A percentile compares a stretch with the other conserved stretches of the same genome.
phyloP scores from a whole-genome alignment of 2,888 invertebrate species.

The Acrobasis suavella region DNA sequence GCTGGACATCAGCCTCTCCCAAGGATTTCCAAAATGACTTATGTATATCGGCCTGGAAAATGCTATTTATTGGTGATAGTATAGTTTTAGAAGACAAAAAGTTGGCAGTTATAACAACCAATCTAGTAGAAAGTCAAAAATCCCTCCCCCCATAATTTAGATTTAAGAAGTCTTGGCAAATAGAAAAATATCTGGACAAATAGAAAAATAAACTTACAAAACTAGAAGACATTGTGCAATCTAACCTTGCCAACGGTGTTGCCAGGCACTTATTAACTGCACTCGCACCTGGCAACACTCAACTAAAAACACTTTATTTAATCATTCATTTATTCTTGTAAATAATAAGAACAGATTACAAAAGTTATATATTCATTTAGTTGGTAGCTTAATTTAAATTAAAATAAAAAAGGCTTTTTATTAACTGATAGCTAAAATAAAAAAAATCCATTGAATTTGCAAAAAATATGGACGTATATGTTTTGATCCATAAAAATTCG shows the following conservation, averaged over 20 bases:
- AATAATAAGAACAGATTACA: constrained; percentile 65
- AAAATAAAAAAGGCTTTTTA: constrained; percentile 45
- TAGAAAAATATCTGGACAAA: too few species aligned
- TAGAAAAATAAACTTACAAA: neutral
- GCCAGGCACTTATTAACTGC: constrained; percentile 27
- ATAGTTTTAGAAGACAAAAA: too few species aligned
- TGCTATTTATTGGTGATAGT: too few species aligned
- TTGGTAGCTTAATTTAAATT: constrained; percentile 58
- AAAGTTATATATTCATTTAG: constrained; percentile 51
- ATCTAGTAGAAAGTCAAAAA: too few species aligned
- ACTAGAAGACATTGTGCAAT: neutral
- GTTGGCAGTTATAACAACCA: too few species aligned
- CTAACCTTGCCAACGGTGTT: constrained; percentile 24
- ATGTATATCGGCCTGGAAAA: too few species aligned
- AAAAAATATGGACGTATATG: constrained; percentile 64
- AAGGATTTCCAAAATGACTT: too few species aligned
- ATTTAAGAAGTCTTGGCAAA: too few species aligned
- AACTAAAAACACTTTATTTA: constrained; percentile 30
- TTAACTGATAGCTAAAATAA: constrained; percentile 25
- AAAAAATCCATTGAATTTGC: constrained; percentile 60
- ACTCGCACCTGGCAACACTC: constrained; percentile 34
- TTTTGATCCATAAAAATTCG: constrained; percentile 61
- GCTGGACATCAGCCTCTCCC: too few species aligned
- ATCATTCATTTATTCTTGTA: constrained; percentile 52
- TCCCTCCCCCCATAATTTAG: too few species aligned